Evolutionary conservation across 2,113 vertebrate genomes (phyloP).

Genomic region (Cromileptes altivelis): DNA sequence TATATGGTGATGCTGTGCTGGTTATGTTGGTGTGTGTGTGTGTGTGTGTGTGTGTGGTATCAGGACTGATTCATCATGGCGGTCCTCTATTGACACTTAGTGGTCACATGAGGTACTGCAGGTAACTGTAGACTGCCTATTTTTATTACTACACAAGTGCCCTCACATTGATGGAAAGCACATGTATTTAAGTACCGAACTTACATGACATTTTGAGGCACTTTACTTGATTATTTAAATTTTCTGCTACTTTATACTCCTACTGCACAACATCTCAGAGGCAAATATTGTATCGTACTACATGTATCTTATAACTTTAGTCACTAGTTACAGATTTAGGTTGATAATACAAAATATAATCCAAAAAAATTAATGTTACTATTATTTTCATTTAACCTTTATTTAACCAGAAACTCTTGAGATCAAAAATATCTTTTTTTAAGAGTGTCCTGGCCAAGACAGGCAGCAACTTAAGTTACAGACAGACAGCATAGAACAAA

Average conservation of each 20-base stretch:
- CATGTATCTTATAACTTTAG: background rate
- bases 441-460: no score
- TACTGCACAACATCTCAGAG: background rate
- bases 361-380: background rate
- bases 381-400: no score
- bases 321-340: background rate
- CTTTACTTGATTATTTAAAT: background rate
- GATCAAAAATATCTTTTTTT: no score
- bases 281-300: background rate
- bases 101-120: constrained; percentile 46
- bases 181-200: no score
- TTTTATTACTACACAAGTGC: background rate
- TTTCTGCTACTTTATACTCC: background rate
- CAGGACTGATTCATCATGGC: background rate
- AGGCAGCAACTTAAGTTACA: no score
- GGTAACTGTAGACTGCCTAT: background rate
- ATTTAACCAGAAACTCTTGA: no score
- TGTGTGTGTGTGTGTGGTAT: background rate
- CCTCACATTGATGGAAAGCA: background rate
- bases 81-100: constrained; percentile 50
- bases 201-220: background rate
- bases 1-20: no score
- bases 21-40: background rate
- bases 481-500: no score
- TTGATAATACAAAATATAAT: background rate